Evolutionary conservation across 1,140 invertebrate genomes (phyloP).

Genomic region (Zaprionus inermis): DNA sequence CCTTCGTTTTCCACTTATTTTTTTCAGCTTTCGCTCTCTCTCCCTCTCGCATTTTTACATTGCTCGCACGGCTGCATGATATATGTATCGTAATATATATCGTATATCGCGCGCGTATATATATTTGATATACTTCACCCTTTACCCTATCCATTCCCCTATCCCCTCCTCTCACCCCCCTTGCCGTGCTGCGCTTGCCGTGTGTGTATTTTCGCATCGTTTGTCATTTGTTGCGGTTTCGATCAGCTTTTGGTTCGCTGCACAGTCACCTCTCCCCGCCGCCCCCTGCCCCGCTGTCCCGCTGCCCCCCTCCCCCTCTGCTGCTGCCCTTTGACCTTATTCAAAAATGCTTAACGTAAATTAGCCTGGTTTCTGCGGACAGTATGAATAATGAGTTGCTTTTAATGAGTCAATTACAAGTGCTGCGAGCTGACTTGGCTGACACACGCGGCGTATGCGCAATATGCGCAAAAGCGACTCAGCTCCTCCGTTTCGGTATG

Average conservation of each 20-base stretch:
- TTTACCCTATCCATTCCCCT: background rate
- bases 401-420: conserved; percentile 76
- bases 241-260: conserved; percentile 74
- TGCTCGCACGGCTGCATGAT: background rate
- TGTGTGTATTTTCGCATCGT: conserved; percentile 71
- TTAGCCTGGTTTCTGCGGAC: conserved; percentile 77
- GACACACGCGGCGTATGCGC: conserved; percentile 57
- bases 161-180: background rate
- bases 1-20: conserved; percentile 26
- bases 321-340: conserved; percentile 63
- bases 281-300: background rate
- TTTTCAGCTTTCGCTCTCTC: background rate
- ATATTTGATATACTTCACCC: conserved; percentile 9
- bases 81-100: conserved; percentile 1
- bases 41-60: conserved; percentile 1
- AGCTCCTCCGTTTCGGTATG: conserved; percentile 15
- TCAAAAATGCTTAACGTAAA: conserved; percentile 81
- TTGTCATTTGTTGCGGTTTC: conserved; percentile 81
- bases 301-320: conserved; percentile 9
- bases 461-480: conserved; percentile 22
- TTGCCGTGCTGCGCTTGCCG: background rate
- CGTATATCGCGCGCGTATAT: background rate
- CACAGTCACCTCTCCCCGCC: conserved; percentile 10
- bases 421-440: background rate
- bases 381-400: conserved; percentile 72